phyloP scores from a whole-genome alignment of 2,888 invertebrate species.

The Griposia aprilina region DNA sequence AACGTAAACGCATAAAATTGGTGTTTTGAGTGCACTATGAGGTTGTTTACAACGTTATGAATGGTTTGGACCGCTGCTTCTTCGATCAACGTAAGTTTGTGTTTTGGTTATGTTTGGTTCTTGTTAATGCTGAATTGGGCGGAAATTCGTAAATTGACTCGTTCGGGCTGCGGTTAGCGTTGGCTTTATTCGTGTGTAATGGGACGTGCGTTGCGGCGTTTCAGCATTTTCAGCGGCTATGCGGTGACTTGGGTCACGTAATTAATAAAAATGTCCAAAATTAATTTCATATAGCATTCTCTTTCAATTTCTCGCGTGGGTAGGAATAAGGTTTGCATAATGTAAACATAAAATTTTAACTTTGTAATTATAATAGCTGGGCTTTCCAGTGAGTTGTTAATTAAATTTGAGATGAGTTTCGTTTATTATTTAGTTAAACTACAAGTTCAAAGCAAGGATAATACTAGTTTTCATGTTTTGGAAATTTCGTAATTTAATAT shows the following conservation, averaged over 20 bases:
- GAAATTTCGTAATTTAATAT: slow-evolving; percentile 14
- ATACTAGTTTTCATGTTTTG: slow-evolving; percentile 23
- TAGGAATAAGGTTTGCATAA: slow-evolving; percentile 30
- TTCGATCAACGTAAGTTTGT: slow-evolving; percentile 90
- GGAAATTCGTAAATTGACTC: slow-evolving; percentile 79
- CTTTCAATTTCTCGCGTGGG: slow-evolving; percentile 33
- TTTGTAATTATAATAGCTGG: slow-evolving; percentile 36
- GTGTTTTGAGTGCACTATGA: slow-evolving; percentile 89
- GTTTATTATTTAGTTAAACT: slow-evolving; percentile 33
- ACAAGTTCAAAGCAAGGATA: slow-evolving; percentile 26
- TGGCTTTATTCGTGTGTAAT: slow-evolving; percentile 80
- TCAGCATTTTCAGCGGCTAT: slow-evolving; percentile 79
- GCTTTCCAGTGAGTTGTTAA: slow-evolving; percentile 29
- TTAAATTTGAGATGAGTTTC: slow-evolving; percentile 46
- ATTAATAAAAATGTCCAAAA: slow-evolving; percentile 63
- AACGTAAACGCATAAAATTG: slow-evolving; percentile 81
- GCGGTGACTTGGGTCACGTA: slow-evolving; percentile 68
- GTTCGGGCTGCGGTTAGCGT: slow-evolving; percentile 81
- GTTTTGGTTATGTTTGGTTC: slow-evolving; percentile 78
- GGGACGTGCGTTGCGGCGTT: slow-evolving; percentile 77
- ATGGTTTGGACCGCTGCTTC: slow-evolving; percentile 91
- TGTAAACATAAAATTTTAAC: slow-evolving; percentile 56
- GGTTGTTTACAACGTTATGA: slow-evolving; percentile 88
- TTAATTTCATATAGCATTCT: slow-evolving; percentile 44
- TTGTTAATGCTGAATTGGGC: slow-evolving; percentile 72